A percentile compares a stretch with the other conserved stretches of the same genome.
Evolutionary conservation across 2,113 vertebrate species (phyloP).

Genomic region (Psophia crepitans): DNA sequence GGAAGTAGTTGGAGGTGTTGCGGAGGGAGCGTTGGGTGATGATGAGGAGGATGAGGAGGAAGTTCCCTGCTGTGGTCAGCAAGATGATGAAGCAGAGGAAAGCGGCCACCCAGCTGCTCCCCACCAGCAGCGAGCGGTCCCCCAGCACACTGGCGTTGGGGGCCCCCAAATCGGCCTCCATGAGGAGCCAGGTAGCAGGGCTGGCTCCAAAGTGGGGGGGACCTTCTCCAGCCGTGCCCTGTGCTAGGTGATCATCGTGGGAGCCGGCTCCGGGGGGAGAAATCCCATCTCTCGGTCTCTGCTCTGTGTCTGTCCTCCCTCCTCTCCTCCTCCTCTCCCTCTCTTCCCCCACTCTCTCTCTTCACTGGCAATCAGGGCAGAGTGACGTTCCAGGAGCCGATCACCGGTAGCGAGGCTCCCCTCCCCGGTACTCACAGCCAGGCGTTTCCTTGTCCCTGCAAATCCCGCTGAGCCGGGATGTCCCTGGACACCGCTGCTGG

Average conservation of each 20-base stretch:
- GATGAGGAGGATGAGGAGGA: constrained; percentile 88
- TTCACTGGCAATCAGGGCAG: neutral
- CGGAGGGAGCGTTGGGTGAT: constrained; percentile 88
- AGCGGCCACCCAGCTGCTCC: constrained; percentile 82
- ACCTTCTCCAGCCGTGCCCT: fast-evolving
- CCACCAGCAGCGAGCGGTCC: constrained; percentile 40
- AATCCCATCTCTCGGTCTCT: neutral
- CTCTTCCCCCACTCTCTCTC: neutral
- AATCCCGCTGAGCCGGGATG: neutral
- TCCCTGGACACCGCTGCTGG: neutral
- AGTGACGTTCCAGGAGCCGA: neutral
- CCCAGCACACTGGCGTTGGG: constrained; percentile 29
- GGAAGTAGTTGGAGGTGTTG: constrained; percentile 95
- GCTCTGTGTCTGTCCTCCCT: neutral
- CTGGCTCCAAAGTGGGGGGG: neutral
- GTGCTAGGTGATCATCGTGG: neutral
- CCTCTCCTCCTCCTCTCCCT: neutral
- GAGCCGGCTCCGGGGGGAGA: neutral
- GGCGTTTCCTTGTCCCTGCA: neutral
- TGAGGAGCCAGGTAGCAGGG: neutral
- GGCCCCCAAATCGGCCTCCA: constrained; percentile 6
- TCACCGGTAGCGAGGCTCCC: neutral
- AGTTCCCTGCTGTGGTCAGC: constrained; percentile 85
- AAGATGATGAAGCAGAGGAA: constrained; percentile 88
- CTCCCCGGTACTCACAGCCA: constrained; percentile 14